Percentiles rank a stretch among this genome's conserved stretches.
These are phyloP conservation scores for Calcarius ornatus DNA, from an alignment of 2,113 vertebrate species.

Conservation along the genomic window DNA sequence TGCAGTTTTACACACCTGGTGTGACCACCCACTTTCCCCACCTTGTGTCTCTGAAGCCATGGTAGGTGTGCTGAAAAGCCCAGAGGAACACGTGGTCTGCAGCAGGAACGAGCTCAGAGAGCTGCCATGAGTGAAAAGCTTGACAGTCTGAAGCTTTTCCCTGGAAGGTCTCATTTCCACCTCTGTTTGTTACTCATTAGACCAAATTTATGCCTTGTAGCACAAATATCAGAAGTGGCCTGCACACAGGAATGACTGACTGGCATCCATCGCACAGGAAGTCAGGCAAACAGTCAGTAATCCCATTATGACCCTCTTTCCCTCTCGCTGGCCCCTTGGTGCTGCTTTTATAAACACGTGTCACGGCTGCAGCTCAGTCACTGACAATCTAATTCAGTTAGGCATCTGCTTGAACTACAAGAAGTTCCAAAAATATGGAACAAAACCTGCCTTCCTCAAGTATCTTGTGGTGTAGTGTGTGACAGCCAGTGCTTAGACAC, in stretches of 20 bases:
- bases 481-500: background rate
- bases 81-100: rapidly evolving
- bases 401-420: background rate
- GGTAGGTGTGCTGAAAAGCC: background rate
- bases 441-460: background rate
- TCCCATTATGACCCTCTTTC: background rate
- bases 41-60: background rate
- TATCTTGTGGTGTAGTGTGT: background rate
- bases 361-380: background rate
- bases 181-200: background rate
- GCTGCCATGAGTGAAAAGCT: background rate
- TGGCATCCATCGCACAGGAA: background rate
- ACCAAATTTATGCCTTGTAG: background rate
- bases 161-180: background rate
- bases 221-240: background rate
- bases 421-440: background rate
- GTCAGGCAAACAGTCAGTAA: background rate
- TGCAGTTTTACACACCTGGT: background rate
- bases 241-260: background rate
- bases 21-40: background rate
- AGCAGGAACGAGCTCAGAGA: background rate
- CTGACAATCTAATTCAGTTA: background rate
- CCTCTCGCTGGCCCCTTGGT: background rate
- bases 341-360: background rate
- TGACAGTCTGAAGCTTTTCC: background rate